phyloP scores from a whole-genome alignment of 2,888 invertebrate genomes.

The Tigriopus californicus region DNA sequence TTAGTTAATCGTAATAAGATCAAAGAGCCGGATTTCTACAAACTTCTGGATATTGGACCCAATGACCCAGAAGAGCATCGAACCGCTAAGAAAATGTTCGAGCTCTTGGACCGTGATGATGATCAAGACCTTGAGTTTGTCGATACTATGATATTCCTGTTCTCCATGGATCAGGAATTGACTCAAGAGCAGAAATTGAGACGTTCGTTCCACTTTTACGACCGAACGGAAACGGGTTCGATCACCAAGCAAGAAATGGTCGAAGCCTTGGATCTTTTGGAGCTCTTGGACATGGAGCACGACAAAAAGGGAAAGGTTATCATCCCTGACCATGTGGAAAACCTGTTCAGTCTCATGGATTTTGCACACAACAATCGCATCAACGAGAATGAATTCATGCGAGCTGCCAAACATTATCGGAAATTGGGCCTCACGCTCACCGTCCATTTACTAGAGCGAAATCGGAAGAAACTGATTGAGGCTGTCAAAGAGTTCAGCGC shows the following conservation, averaged over 20 bases:
- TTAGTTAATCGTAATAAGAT: neutral
- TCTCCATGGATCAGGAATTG: neutral
- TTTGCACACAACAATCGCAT: conserved; percentile 30
- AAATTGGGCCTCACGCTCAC: neutral
- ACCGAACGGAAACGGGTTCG: neutral
- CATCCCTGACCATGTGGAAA: neutral
- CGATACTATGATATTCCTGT: neutral
- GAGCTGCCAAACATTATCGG: neutral
- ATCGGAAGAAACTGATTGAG: too few species aligned
- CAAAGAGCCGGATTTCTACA: neutral
- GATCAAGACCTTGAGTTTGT: neutral
- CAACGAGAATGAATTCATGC: neutral
- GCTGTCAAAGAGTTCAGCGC: too few species aligned
- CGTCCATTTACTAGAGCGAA: neutral
- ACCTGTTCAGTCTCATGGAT: conserved; percentile 30
- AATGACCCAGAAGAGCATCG: neutral
- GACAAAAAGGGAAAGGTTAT: neutral
- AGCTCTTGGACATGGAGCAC: neutral
- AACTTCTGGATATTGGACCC: neutral
- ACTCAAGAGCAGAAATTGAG: neutral
- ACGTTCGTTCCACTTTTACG: neutral
- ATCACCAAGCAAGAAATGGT: conserved; percentile 3
- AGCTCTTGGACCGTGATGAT: neutral
- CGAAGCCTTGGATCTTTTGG: neutral
- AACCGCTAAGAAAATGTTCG: neutral